Conservation (phyloP, 2,888 invertebrate species). For the Pammene fasciana region DNA sequence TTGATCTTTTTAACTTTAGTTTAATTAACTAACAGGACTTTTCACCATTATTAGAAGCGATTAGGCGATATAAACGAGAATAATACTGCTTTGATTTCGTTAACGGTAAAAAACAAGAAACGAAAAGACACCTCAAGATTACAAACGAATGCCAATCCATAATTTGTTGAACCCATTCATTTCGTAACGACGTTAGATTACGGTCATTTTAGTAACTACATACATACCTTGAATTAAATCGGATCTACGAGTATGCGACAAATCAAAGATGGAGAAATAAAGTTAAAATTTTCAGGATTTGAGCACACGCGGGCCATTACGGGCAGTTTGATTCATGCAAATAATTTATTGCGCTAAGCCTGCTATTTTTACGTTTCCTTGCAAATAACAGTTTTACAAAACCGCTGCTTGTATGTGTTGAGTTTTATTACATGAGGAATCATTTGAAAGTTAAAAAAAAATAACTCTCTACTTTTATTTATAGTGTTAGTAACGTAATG, state of each 20-base stretch:
- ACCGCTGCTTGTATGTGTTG: not conserved
- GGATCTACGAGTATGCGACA: no score
- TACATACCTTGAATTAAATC: not conserved
- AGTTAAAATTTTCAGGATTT: not conserved
- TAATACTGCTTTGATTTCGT: constrained; percentile 14
- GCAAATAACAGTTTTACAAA: not conserved
- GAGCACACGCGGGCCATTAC: not conserved
- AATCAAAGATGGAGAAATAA: not conserved
- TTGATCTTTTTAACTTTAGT: constrained; percentile 29
- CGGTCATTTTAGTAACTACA: no score
- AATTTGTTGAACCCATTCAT: no score
- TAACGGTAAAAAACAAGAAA: constrained; percentile 6
- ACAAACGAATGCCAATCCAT: no score
- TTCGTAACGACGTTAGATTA: not conserved
- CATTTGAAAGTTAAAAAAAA: no score
- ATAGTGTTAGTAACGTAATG: no score
- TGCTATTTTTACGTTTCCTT: not conserved
- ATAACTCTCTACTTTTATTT: no score
- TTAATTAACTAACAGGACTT: constrained; percentile 20
- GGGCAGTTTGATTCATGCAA: not conserved
- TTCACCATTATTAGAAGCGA: constrained; percentile 9
- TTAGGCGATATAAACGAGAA: constrained; percentile 17
- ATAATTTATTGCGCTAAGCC: not conserved
- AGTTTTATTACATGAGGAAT: no score
- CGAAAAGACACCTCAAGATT: not conserved